Percentiles rank a stretch among this genome's conserved stretches.
Evolutionary conservation across 2,888 invertebrate species (phyloP).

Genomic region (Sinohyriopsis cumingii): DNA sequence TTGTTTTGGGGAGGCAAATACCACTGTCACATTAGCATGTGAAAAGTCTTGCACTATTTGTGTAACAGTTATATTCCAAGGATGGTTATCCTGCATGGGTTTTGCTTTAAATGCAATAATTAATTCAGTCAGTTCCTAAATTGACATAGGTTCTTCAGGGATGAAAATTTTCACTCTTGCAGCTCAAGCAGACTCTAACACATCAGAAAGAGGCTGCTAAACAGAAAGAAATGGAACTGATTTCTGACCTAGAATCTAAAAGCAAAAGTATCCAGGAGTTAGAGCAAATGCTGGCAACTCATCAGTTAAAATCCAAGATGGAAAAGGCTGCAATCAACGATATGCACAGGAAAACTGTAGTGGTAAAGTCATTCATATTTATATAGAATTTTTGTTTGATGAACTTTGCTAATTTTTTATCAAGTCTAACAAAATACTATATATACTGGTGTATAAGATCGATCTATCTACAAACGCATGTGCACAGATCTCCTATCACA

Average conservation of each 20-base stretch:
- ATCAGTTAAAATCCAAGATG: slow-evolving; percentile 51
- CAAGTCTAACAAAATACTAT: not conserved
- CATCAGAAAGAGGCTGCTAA: slow-evolving; percentile 44
- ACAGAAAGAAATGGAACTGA: slow-evolving; percentile 44
- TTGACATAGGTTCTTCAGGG: too few relatives aligned
- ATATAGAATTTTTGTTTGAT: slow-evolving; percentile 2
- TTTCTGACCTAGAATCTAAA: slow-evolving; percentile 52
- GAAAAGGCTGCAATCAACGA: slow-evolving; percentile 58
- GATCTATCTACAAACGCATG: too few relatives aligned
- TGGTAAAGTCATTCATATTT: slow-evolving; percentile 34
- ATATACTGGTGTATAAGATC: too few relatives aligned
- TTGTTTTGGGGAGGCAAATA: too few relatives aligned
- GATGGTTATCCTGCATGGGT: too few relatives aligned
- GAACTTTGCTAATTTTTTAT: not conserved
- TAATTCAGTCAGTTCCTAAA: too few relatives aligned
- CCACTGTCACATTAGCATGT: too few relatives aligned
- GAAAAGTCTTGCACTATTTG: too few relatives aligned
- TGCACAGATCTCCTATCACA: too few relatives aligned
- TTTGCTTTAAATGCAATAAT: too few relatives aligned
- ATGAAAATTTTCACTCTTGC: not conserved
- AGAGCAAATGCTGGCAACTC: slow-evolving; percentile 52
- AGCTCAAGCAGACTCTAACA: slow-evolving; percentile 49
- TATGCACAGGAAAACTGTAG: slow-evolving; percentile 62
- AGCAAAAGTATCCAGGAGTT: slow-evolving; percentile 52
- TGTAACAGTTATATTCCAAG: too few relatives aligned